Evolutionary conservation across 2,888 invertebrate genomes (phyloP), one percentile per base, ranked within the genome.

Genomic region (Phrixothrix hirtus): DNA sequence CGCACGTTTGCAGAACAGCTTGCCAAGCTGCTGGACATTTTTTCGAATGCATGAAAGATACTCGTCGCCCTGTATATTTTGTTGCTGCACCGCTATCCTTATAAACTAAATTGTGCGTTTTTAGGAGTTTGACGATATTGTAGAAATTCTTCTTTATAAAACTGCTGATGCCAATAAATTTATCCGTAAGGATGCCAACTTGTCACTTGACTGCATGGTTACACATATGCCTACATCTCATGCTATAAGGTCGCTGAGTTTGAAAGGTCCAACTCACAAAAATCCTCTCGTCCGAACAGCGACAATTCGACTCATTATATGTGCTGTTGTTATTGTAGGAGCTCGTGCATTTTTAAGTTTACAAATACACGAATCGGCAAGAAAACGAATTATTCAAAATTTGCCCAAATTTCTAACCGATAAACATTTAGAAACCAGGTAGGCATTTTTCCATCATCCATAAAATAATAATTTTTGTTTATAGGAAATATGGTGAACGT

Each of bases 111-210:
- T 3, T 29, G 14, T 43, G 13, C 12, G 10, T 49, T 62, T 60
- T 1, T 67, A 87, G 87, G 88, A 89, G 70, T 82, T 88, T 68
- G 86, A 87, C 66, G 84, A 85, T 66, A 82, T 86, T n/a, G 79
- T 85, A 1, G 81, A 82, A 37, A 76, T 79, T 9, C 75, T 89
- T 35, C 75, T 89, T 45, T 79, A 78, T 49, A 88, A 87, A 74
- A 84, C 85, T 0, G 86, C 88, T 34, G 89, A 89, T 70, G 84
- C 83, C 62, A 87, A 85, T 66, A 83, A 82, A 42, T 86, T 89
- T 59, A 87, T 91, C 59, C 79, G 87, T 4, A 84, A 87, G 53
- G 89, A 89, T 46, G 86, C 88, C 15, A 87, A 88, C 68, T 75
- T 84, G 38, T 84, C 89, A 0, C 75, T 91, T 32, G 84, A 84